Evolutionary conservation across 35 echinoderm and acorn worm genomes (phyloP).

Genomic region (Nesometra sesokonis): DNA sequence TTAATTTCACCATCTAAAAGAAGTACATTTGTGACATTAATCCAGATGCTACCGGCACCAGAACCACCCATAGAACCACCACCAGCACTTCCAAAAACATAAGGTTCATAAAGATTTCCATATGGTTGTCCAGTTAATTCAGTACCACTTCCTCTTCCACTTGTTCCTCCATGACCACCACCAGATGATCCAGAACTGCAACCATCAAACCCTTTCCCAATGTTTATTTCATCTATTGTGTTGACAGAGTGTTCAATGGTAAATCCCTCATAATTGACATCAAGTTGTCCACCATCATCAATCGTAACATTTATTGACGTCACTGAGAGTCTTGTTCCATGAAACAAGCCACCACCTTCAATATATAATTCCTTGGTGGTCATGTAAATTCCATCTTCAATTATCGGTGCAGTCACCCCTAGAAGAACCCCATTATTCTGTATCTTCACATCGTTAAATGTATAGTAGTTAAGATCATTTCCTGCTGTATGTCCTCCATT

Average conservation of each 20-base stretch:
- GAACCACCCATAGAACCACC: constrained; percentile 48
- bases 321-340: constrained; percentile 45
- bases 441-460: constrained; percentile 40
- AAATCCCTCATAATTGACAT: constrained; percentile 48
- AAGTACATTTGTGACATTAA: constrained; percentile 63
- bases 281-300: constrained; percentile 76
- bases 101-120: constrained; percentile 87
- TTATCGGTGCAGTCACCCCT: constrained; percentile 33
- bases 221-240: constrained; percentile 19
- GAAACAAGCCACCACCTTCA: constrained; percentile 59
- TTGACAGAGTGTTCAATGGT: constrained; percentile 22
- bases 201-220: constrained; percentile 40
- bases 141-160: constrained; percentile 42
- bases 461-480: constrained; percentile 32
- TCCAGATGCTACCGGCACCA: constrained; percentile 56
- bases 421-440: constrained; percentile 49
- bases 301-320: constrained; percentile 56
- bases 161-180: constrained; percentile 72
- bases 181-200: constrained; percentile 52
- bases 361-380: constrained; percentile 33
- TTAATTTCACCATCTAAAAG: constrained; percentile 65
- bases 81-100: constrained; percentile 67
- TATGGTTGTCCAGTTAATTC: constrained; percentile 68
- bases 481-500: constrained; percentile 51
- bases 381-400: constrained; percentile 52